Percentiles rank a stretch among this genome's conserved stretches.
phyloP scores from a whole-genome alignment of 2,888 invertebrate species.

The Charanyca ferruginea region DNA sequence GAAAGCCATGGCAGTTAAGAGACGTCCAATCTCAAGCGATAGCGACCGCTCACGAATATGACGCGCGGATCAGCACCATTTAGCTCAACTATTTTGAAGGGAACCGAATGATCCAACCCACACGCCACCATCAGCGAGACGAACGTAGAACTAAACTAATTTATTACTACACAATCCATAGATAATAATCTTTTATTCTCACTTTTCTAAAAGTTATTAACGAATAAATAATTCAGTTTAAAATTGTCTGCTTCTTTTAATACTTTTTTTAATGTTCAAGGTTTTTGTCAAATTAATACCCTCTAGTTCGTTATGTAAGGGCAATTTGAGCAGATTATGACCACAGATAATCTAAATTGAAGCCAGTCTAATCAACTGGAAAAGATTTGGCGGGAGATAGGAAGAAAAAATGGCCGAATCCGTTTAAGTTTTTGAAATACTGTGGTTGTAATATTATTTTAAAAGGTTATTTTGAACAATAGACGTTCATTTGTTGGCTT shows the following conservation, averaged over 20 bases:
- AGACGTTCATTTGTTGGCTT: no score
- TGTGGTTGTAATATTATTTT: neutral
- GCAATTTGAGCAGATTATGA: conserved; percentile 45
- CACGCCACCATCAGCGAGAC: no score
- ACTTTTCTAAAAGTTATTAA: no score
- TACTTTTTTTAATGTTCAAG: neutral
- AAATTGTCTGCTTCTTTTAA: neutral
- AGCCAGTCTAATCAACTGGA: conserved; percentile 42
- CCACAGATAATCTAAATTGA: conserved; percentile 57
- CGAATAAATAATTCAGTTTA: conserved; percentile 10
- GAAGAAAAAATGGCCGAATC: conserved; percentile 6
- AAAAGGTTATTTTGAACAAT: neutral
- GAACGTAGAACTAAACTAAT: no score
- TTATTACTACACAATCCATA: no score
- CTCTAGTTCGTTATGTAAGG: conserved; percentile 27
- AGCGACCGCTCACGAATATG: no score
- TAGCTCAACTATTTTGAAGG: no score
- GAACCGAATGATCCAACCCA: no score
- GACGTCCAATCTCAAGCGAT: no score
- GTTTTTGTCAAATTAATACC: neutral
- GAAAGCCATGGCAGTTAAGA: no score
- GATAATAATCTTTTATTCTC: no score
- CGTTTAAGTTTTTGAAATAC: neutral
- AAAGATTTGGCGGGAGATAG: conserved; percentile 41
- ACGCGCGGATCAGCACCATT: no score